Percentiles rank a stretch among this genome's conserved stretches.
Evolutionary conservation across 2,113 vertebrate species (phyloP).

Genomic region (Pimephales promelas): DNA sequence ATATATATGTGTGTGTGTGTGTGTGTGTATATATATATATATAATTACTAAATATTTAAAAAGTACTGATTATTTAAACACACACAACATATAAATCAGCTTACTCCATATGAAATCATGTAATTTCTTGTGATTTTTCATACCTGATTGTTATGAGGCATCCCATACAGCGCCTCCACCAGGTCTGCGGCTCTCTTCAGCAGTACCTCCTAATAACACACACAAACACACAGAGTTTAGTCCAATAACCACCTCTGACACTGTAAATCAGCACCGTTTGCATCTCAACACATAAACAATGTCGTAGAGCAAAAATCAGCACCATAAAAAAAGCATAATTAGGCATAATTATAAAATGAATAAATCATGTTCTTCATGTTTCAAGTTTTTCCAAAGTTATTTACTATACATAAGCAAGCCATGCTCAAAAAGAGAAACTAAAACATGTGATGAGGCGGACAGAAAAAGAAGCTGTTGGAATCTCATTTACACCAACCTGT

Average conservation of each 20-base stretch:
- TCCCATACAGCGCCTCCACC: constrained; percentile 90
- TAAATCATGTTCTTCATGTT: neutral
- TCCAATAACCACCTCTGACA: neutral
- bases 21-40: neutral
- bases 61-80: neutral
- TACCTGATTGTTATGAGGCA: constrained; percentile 93
- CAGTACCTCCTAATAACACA: constrained; percentile 83
- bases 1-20: too few relatives aligned
- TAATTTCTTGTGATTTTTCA: neutral
- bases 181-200: constrained; percentile 91
- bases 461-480: constrained; percentile 53
- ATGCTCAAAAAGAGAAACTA: neutral
- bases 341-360: neutral
- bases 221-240: constrained; percentile 39
- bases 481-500: constrained; percentile 58
- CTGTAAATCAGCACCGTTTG: neutral
- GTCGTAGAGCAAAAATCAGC: neutral
- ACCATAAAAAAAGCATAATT: neutral
- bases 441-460: constrained; percentile 34
- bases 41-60: neutral
- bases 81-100: neutral
- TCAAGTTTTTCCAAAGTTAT: neutral
- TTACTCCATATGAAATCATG: neutral
- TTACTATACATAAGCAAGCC: neutral
- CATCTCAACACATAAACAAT: neutral